These are phyloP conservation scores for Colinus virginianus DNA, from an alignment of 2,113 vertebrate species.

Conservation along the genomic window DNA sequence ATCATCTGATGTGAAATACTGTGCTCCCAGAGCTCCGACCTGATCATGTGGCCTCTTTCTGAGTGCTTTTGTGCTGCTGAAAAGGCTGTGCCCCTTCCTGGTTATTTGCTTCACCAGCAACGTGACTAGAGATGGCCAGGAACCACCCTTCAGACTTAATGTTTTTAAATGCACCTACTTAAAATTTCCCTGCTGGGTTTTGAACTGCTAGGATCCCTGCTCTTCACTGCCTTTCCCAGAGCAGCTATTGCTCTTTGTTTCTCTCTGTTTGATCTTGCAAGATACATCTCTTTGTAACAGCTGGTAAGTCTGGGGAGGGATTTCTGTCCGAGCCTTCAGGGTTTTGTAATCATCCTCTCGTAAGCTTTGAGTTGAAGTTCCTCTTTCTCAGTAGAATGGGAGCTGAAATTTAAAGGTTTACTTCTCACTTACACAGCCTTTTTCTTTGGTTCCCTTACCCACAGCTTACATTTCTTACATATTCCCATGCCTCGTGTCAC, in stretches of 20 bases:
- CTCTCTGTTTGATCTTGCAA: no score
- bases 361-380: neutral
- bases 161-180: neutral
- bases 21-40: neutral
- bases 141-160: neutral
- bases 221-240: neutral
- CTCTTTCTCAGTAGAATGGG: neutral
- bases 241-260: neutral
- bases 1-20: no score
- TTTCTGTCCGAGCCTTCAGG: slow-evolving; percentile 9
- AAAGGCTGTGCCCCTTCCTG: neutral
- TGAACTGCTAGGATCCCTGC: neutral
- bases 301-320: neutral
- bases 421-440: neutral
- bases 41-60: neutral
- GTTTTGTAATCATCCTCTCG: slow-evolving; percentile 27
- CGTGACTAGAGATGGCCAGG: neutral
- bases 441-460: neutral
- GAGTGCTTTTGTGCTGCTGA: neutral
- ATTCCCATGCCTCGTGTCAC: neutral
- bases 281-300: neutral
- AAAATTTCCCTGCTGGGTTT: neutral
- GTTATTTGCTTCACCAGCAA: neutral
- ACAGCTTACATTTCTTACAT: neutral
- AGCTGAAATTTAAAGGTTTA: neutral